phyloP scores from a whole-genome alignment of 2,888 invertebrate genomes.

The Troides oblongomaculatus region DNA sequence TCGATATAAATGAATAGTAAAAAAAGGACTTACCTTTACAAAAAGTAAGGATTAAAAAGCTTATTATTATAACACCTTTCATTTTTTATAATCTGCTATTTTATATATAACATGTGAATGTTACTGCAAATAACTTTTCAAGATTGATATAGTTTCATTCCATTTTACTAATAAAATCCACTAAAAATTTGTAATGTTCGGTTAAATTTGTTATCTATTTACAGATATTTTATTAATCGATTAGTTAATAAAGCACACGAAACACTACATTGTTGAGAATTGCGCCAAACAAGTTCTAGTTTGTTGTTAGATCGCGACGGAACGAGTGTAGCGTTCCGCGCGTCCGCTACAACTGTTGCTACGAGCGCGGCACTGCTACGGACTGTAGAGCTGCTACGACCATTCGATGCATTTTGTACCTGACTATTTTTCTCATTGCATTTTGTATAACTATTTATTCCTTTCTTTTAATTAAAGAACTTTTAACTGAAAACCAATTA shows the following conservation, averaged over 20 bases:
- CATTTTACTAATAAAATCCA: not conserved
- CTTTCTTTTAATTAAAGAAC: not conserved
- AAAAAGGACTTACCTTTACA: slow-evolving; percentile 25
- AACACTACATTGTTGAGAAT: slow-evolving; percentile 28
- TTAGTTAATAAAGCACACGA: not conserved
- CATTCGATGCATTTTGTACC: slow-evolving; percentile 31
- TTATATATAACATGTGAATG: not conserved
- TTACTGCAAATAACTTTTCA: not conserved
- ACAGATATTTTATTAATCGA: not conserved
- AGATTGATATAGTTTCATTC: not conserved
- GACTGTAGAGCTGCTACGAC: slow-evolving; percentile 32
- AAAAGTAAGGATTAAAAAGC: slow-evolving; percentile 28
- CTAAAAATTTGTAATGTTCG: not conserved
- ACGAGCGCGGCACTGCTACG: slow-evolving; percentile 41
- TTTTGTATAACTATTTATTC: slow-evolving; percentile 11
- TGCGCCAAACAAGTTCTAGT: slow-evolving; percentile 28
- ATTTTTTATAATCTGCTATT: slow-evolving; percentile 4
- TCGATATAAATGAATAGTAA: not conserved
- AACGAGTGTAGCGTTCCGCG: slow-evolving; percentile 62
- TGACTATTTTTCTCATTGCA: slow-evolving; percentile 30
- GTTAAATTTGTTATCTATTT: not conserved
- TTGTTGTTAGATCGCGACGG: slow-evolving; percentile 37
- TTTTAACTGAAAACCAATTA: not conserved
- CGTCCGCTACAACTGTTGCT: slow-evolving; percentile 72
- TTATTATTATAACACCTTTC: slow-evolving; percentile 25